Base-by-base conservation (phyloP, 2,797 vertebrate species). In the Hippocampus kuda region DNA sequence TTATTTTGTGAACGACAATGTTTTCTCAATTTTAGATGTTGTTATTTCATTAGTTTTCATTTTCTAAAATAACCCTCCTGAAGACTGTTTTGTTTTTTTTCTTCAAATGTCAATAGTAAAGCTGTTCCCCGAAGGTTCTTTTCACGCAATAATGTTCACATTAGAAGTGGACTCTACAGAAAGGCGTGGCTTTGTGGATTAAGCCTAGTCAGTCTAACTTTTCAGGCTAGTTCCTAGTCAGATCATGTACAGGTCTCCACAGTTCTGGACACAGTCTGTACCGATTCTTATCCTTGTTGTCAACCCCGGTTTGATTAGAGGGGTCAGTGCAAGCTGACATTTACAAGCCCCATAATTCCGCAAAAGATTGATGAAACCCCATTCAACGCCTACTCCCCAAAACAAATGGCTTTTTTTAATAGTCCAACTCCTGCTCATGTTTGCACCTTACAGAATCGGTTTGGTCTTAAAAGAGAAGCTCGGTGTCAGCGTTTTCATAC, bases 311-410 rank as follows among this genome's bases (percentile, higher is more conserved):
- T 77, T 78, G 83, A 67, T 24, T 57, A 79, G 68, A 27, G 8
- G 42, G 84, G 77, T 87, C 78, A 86, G 75, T 68, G 80, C 75
- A 83, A 74, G 38, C 72, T 74, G 82, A 88, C 82, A 68, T 89
- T 86, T 86, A 85, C 84, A 86, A 83, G 76, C 75, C 75, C 79
- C 80, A 78, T 85, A 85, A 88, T 86, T 84, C 84, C 71, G 70
- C 78, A 72, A 86, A 79, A 83, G 83, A 88, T 78, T 85, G 79
- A 88, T 83, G 81, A 85, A 75, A 72, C 69, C 68, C 72, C 65
- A 66, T 75, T 70, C 38, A 73, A 75, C 81, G 57, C 61, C 41
- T 38, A 70, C 73, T 65, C 73, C 65, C 70, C 68, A 51, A 67
- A 77, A 67, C 75, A 75, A 70, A 77, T 70, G 57, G 44, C 62